Evolutionary conservation across 1,140 invertebrate species (phyloP).

Genomic region (Sitobion miscanthi): DNA sequence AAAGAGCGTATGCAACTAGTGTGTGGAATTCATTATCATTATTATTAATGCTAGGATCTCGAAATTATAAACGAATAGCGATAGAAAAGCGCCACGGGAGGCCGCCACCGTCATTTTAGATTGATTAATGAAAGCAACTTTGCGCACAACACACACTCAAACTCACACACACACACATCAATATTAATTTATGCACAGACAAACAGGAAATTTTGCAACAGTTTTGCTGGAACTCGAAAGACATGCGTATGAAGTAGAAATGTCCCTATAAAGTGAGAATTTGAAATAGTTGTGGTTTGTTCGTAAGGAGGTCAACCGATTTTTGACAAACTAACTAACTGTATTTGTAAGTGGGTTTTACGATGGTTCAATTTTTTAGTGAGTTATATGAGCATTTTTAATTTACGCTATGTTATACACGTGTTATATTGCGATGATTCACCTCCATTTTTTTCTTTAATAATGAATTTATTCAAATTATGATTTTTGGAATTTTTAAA

Average conservation of each 20-base stretch:
- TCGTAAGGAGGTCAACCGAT: neutral
- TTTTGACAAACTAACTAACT: neutral
- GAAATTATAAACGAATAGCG: neutral
- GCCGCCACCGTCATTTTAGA: neutral
- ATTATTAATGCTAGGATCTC: neutral
- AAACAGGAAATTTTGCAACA: neutral
- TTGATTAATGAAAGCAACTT: slow-evolving; percentile 11
- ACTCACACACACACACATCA: neutral
- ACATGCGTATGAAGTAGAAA: neutral
- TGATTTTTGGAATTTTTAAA: too few species aligned
- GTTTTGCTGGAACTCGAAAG: neutral
- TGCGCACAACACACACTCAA: neutral
- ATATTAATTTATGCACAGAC: neutral
- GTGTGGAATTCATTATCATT: neutral
- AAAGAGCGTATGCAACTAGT: neutral
- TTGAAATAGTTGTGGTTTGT: neutral
- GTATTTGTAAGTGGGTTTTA: too few species aligned
- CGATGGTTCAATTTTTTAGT: too few species aligned
- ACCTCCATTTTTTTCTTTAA: too few species aligned
- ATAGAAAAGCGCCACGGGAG: neutral
- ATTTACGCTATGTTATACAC: too few species aligned
- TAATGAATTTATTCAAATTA: neutral
- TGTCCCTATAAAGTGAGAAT: neutral
- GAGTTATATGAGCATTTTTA: too few species aligned
- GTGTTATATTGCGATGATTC: too few species aligned